Evolutionary conservation across 2,797 vertebrate genomes (phyloP), one percentile per base, ranked within the genome.

Genomic region (Ambastaia sidthimunki): DNA sequence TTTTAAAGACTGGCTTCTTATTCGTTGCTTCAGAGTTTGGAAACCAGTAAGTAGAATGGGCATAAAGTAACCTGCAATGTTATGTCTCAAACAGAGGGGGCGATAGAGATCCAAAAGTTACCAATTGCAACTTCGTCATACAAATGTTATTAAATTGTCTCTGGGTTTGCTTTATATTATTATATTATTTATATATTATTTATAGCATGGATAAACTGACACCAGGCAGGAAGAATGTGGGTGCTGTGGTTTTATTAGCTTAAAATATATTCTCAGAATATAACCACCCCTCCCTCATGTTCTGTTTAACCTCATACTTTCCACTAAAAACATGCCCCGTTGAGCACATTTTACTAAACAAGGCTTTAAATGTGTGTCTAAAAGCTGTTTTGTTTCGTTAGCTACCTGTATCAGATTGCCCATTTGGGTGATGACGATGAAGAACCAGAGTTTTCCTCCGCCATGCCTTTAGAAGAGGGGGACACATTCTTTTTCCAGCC

Each of bases 21-120:
- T 99, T 99, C 82, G 98, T 99, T 85, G 85, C 98, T 10, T 97
- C 98, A 37, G 98, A 99, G 86, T 99, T 99, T 92, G 98, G 98
- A 89, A 99, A 99, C 87, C 98, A 99, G 98, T 99, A 91, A 97
- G 98, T 96, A n/a, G n/a, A n/a, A n/a, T n/a, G n/a, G n/a, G n/a
- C n/a, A n/a, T n/a, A n/a, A n/a, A n/a, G n/a, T n/a, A n/a, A n/a
- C n/a, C n/a, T n/a, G n/a, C n/a, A n/a, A n/a, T n/a, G n/a, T n/a
- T n/a, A n/a, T n/a, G n/a, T n/a, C n/a, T n/a, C n/a, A n/a, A n/a
- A n/a, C n/a, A n/a, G n/a, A n/a, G n/a, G n/a, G n/a, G n/a, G n/a
- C n/a, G n/a, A n/a, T n/a, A n/a, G n/a, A n/a, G n/a, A n/a, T n/a
- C n/a, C n/a, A n/a, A n/a, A n/a, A n/a, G n/a, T n/a, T n/a, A n/a